Evolutionary conservation across 2,888 invertebrate genomes (phyloP).

Genomic region (Drosophila affinis): DNA sequence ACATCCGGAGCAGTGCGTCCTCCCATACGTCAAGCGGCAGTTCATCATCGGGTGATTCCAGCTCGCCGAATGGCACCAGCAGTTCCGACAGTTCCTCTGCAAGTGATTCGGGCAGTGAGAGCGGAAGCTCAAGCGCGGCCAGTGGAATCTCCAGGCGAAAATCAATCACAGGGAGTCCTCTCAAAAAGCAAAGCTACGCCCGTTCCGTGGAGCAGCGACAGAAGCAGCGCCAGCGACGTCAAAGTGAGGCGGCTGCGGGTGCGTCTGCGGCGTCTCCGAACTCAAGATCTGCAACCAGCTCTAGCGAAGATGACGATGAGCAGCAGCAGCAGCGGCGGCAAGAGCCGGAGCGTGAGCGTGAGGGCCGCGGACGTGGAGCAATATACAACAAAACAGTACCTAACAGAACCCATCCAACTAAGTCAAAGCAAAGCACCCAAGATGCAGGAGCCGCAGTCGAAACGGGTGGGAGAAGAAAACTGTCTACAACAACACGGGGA

Average conservation of each 20-base stretch:
- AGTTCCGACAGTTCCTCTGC: constrained; percentile 61
- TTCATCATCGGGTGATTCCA: constrained; percentile 80
- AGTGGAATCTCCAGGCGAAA: constrained; percentile 44
- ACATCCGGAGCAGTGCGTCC: constrained; percentile 62
- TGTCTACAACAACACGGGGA: constrained; percentile 83
- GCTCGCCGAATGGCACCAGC: constrained; percentile 74
- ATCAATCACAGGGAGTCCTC: constrained; percentile 28
- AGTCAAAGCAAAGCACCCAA: constrained; percentile 64
- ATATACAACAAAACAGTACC: constrained; percentile 64
- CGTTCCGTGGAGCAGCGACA: constrained; percentile 78
- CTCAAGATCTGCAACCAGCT: constrained; percentile 54
- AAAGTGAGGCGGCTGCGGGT: constrained; percentile 59
- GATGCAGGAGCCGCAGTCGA: constrained; percentile 24
- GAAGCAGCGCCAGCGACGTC: constrained; percentile 71
- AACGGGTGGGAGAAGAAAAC: constrained; percentile 43
- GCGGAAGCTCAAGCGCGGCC: constrained; percentile 46
- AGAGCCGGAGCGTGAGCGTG: constrained; percentile 37
- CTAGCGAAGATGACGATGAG: constrained; percentile 53
- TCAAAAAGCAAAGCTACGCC: constrained; percentile 78
- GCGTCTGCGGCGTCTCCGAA: constrained; percentile 61
- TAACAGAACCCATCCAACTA: constrained; percentile 71
- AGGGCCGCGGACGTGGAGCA: constrained; percentile 18
- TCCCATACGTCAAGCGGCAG: constrained; percentile 79
- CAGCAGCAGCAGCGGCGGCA: constrained; percentile 32
- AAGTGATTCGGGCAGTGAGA: constrained; percentile 54